Percentiles rank a stretch among this genome's conserved stretches.
phyloP scores from a whole-genome alignment of 2,797 vertebrate genomes.

The Propithecus perrieri region DNA sequence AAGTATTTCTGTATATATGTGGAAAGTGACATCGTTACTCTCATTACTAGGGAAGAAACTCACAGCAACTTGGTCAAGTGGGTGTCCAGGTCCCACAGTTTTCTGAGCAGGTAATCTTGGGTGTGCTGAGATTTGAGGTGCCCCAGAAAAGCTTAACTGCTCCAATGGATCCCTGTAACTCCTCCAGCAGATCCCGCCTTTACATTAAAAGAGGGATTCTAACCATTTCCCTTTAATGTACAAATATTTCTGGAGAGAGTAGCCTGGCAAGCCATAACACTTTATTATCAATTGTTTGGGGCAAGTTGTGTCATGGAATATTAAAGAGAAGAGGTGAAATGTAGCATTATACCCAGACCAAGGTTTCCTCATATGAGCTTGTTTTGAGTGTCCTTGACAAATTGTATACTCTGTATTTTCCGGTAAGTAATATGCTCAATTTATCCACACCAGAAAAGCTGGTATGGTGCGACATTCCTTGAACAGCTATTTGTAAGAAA shows the following conservation, averaged over 20 bases:
- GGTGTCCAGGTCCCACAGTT: neutral
- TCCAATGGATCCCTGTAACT: fast-evolving
- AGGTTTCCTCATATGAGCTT: neutral
- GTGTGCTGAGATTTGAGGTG: neutral
- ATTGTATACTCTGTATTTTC: neutral
- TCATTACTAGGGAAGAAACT: neutral
- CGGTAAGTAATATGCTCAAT: neutral
- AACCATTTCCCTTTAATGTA: neutral
- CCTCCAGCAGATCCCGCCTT: neutral
- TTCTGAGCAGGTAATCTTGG: neutral
- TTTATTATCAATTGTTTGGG: neutral
- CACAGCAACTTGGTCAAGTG: neutral
- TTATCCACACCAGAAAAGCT: neutral
- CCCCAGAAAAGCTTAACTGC: neutral
- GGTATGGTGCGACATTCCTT: neutral
- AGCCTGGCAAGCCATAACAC: neutral
- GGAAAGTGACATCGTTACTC: neutral
- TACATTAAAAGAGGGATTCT: neutral
- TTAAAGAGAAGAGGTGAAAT: neutral
- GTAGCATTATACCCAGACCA: neutral
- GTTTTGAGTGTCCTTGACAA: neutral
- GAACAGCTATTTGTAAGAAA: neutral
- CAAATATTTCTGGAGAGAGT: neutral
- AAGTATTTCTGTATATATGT: neutral
- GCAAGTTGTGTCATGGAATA: neutral